These are phyloP conservation scores for Siniperca undulata DNA, from an alignment of 2,797 vertebrate species.

Conservation along the genomic window DNA sequence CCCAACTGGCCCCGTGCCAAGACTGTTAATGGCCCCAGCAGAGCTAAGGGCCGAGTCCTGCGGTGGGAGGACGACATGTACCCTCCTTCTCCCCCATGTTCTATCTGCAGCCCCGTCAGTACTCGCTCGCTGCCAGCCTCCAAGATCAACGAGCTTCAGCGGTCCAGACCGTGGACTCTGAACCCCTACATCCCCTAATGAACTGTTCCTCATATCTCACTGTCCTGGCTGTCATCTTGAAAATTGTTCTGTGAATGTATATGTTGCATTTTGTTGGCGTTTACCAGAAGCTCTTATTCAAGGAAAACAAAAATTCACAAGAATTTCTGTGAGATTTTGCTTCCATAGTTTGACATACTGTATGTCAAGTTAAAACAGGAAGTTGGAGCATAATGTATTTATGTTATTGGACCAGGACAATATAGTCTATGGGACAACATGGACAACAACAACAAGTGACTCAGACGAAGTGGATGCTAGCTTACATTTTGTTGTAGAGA, in stretches of 20 bases:
- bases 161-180: constrained; percentile 23
- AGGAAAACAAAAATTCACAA: background rate
- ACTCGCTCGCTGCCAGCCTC: constrained; percentile 51
- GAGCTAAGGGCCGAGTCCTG: constrained; percentile 51
- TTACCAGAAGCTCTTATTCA: constrained; percentile 15
- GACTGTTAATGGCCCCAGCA: constrained; percentile 29
- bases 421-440: background rate
- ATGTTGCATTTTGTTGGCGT: constrained; percentile 10
- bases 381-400: background rate
- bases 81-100: constrained; percentile 57
- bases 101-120: constrained; percentile 62
- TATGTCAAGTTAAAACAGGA: background rate
- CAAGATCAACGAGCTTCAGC: constrained; percentile 22
- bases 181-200: constrained; percentile 36
- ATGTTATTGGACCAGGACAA: background rate
- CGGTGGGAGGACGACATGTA: constrained; percentile 71
- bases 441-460: no score
- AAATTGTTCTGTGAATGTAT: constrained; percentile 13
- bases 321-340: background rate
- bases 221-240: constrained; percentile 4
- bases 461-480: background rate
- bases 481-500: constrained; percentile 7
- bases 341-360: background rate
- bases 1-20: constrained; percentile 4
- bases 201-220: background rate